Evolutionary conservation across 2,113 vertebrate species (phyloP).

Genomic region (Sarotherodon lohbergeri): DNA sequence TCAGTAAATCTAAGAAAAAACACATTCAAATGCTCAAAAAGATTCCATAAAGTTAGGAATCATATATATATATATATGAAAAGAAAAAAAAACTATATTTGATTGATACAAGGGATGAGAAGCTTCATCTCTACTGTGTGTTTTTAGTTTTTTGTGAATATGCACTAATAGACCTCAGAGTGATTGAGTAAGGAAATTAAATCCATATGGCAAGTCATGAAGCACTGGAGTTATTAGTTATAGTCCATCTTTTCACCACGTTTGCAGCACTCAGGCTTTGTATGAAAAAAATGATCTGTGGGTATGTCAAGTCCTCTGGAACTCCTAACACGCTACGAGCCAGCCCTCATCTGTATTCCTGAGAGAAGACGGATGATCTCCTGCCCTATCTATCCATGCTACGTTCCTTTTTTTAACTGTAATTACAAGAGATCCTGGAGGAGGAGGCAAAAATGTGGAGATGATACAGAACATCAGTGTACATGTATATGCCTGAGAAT

Average conservation of each 20-base stretch:
- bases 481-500: slow-evolving; percentile 6
- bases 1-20: neutral
- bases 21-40: slow-evolving; percentile 27
- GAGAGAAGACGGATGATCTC: slow-evolving; percentile 16
- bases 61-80: neutral
- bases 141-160: neutral
- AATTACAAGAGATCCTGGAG: neutral
- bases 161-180: neutral
- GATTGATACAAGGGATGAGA: neutral
- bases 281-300: neutral
- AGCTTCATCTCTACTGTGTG: neutral
- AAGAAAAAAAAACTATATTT: neutral
- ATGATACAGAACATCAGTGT: neutral
- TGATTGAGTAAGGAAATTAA: neutral
- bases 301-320: neutral
- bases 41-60: neutral
- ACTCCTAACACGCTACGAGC: neutral
- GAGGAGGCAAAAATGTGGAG: neutral
- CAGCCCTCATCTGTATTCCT: slow-evolving; percentile 35
- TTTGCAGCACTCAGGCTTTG: neutral
- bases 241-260: neutral
- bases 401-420: neutral
- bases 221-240: neutral
- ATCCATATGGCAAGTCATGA: neutral
- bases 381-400: neutral